Evolutionary conservation across 1,140 invertebrate species (phyloP).

Genomic region (Leptinotarsa lineolata): DNA sequence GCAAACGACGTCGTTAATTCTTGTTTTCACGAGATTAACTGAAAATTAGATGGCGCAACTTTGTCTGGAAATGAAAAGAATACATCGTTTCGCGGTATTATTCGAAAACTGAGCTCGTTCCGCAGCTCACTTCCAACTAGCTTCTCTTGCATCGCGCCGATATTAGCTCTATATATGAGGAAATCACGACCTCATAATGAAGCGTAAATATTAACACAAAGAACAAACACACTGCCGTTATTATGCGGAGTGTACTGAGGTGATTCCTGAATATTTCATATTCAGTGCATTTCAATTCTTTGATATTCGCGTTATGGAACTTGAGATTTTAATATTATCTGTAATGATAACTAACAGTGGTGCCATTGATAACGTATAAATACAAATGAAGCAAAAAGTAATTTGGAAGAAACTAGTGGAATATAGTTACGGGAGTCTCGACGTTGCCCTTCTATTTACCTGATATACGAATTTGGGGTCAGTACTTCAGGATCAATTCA

Average conservation of each 20-base stretch:
- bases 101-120: constrained; percentile 50
- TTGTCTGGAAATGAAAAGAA: constrained; percentile 54
- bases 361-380: too few relatives aligned
- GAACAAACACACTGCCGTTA: constrained; percentile 40
- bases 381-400: too few relatives aligned
- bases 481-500: too few relatives aligned
- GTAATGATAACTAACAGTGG: too few relatives aligned
- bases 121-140: constrained; percentile 31
- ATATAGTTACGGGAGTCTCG: too few relatives aligned
- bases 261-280: constrained; percentile 43
- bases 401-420: too few relatives aligned
- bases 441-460: too few relatives aligned
- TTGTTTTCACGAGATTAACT: constrained; percentile 57
- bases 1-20: constrained; percentile 56
- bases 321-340: too few relatives aligned
- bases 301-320: not conserved
- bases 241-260: constrained; percentile 27
- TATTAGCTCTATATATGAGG: constrained; percentile 44
- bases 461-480: too few relatives aligned
- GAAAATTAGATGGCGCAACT: constrained; percentile 57
- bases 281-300: not conserved
- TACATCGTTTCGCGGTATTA: constrained; percentile 52
- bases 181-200: constrained; percentile 45
- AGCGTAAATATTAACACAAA: constrained; percentile 51
- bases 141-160: constrained; percentile 33